Evolutionary conservation across 1,140 invertebrate genomes (phyloP), one percentile per base, ranked within the genome.

Genomic region (Eciton burchellii): DNA sequence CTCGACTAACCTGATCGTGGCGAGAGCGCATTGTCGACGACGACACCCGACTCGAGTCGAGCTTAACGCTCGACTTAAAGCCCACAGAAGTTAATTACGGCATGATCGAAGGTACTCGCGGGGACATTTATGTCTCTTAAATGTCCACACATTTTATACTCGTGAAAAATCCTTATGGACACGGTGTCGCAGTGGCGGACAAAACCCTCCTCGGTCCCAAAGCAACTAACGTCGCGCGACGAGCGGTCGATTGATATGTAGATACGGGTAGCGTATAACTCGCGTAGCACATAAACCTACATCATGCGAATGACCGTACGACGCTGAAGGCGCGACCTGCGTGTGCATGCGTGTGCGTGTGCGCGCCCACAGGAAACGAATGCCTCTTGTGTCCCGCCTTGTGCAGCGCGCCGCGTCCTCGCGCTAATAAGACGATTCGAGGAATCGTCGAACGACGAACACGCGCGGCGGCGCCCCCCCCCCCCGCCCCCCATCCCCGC

Each of bases 351-450:
- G 12, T 74, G 57, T 8, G 3, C 16, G 41, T 8, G 3, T 3
- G 8, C 3, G 9, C 59, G 63, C 12, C 21, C 19, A n/a, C 43
- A 52, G 63, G 43, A 19, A 41, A 74, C 5, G 24, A 65, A 35
- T 49, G 1, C 26, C 43, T 63, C 43, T 43, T 14, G 62, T 43
- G 43, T 6, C 35, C 6, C 35, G 43, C 16, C 26, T 49, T 12
- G 19, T 65, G 35, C 21, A 57, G 59, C 72, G n/a, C 57, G 43
- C 26, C 35, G 6, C 35, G n/a, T n/a, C n/a, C n/a, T n/a, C n/a
- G 43, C 35, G 72, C 62, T 74, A 65, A 65, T 65, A 76, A 21
- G 2, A 59, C 35, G 65, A 62, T 49, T 65, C 45, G 14, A 76
- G 63, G 63, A 65, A 63, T 12, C 8, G 43, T 63, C 54, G 26